Evolutionary conservation across 2,113 vertebrate genomes (phyloP).

Genomic region (Mirounga angustirostris): DNA sequence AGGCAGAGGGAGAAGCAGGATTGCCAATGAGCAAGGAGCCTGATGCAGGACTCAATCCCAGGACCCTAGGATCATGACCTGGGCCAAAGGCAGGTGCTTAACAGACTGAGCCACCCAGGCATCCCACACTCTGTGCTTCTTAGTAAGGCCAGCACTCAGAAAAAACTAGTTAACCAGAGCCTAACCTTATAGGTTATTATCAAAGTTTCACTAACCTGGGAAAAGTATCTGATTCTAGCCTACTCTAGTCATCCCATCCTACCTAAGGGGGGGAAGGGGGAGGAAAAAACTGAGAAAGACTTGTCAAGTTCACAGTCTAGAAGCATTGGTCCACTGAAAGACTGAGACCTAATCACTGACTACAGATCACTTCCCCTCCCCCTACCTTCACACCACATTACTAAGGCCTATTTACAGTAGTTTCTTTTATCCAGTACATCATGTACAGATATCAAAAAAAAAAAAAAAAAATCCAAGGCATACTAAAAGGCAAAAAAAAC

Average conservation of each 20-base stretch:
- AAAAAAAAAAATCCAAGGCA: not conserved
- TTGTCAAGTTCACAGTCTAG: not conserved
- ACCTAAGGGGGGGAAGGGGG: rapidly evolving
- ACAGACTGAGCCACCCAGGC: not conserved
- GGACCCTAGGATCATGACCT: no score
- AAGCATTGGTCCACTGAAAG: not conserved
- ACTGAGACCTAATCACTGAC: not conserved
- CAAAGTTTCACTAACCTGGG: not conserved
- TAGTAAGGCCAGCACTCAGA: not conserved
- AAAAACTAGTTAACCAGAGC: not conserved
- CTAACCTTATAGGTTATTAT: not conserved
- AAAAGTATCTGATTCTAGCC: not conserved
- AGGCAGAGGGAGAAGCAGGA: not conserved
- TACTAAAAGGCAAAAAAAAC: not conserved
- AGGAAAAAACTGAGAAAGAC: not conserved
- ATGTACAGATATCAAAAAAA: not conserved
- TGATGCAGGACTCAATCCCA: no score
- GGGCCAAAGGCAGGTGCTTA: not conserved
- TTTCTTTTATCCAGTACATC: not conserved
- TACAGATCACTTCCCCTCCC: not conserved
- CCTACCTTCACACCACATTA: not conserved
- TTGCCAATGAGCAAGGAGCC: no score
- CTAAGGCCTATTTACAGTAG: not conserved
- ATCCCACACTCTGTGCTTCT: not conserved
- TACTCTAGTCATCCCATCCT: not conserved